Base-by-base conservation (phyloP, 2,797 vertebrate genomes). In the Sebastes minor region DNA sequence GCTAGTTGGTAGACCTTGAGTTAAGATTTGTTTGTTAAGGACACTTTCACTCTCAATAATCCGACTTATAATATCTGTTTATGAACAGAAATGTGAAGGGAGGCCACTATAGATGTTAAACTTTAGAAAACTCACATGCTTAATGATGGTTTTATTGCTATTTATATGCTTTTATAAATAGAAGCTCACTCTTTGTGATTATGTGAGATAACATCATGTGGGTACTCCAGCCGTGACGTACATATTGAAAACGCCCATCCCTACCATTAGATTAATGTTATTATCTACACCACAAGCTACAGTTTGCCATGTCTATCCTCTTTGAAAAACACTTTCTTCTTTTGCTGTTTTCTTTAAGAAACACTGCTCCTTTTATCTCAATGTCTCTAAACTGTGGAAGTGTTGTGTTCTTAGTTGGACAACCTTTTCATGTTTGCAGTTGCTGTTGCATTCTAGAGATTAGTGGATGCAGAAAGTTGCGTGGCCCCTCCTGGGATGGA, bases 401-500 rank as follows among this genome's bases (percentile, higher is more conserved):
- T 73, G 53, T 63, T 70, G 9, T 70, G n/a, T 56, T 27, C 18
- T 55, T 62, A 32, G 6, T 79, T 70, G 42, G 38, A 76, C 46
- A 63, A 64, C 46, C 64, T 66, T 78, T 83, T 71, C n/a, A 70
- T 78, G 73, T 84, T 85, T 83, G 28, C 69, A 74, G 25, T 78
- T 81, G 38, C 77, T 49, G 46, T 80, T 76, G 53, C 0, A 1
- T 77, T 78, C 4, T 64, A 57, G 16, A 80, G 83, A 83, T 90
- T 71, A 83, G 42, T 82, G 74, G 83, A 88, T 86, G 52, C 72
- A 83, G 71, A 81, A 86, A 56, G 76, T 81, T 3, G 55, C 53
- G 64, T 74, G 71, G 85, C 76, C 76, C 81, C 80, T 68, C 74
- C 68, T 93, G 84, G 85, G 87, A 83, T 77, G 83, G 74, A 82